Evolutionary conservation across 1,140 invertebrate genomes (phyloP).

Genomic region (Drosophila ironensis): DNA sequence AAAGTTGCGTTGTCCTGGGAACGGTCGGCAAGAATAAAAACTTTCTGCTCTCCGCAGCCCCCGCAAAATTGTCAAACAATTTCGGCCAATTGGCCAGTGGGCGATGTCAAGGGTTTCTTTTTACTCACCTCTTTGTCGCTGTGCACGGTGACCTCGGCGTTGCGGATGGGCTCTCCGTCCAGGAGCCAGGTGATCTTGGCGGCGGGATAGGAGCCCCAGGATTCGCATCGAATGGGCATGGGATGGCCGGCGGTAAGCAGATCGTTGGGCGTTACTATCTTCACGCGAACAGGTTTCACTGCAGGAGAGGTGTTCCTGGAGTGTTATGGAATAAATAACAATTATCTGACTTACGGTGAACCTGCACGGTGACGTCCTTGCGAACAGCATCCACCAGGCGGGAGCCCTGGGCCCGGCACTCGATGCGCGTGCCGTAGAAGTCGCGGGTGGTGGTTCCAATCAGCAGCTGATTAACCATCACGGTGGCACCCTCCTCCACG

Average conservation of each 20-base stretch:
- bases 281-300: conserved; percentile 89
- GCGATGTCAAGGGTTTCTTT: background rate
- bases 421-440: conserved; percentile 85
- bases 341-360: conserved; percentile 85
- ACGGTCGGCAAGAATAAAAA: conserved; percentile 18
- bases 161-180: conserved; percentile 85
- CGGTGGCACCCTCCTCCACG: conserved; percentile 83
- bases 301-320: too few relatives aligned
- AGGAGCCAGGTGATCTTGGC: conserved; percentile 88
- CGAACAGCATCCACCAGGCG: conserved; percentile 83
- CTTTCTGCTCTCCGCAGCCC: conserved; percentile 5
- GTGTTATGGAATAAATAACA: too few relatives aligned
- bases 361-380: conserved; percentile 85
- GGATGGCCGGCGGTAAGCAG: conserved; percentile 85
- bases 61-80: conserved; percentile 35
- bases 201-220: conserved; percentile 88
- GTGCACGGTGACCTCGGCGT: conserved; percentile 80
- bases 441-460: conserved; percentile 85
- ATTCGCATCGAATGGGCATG: conserved; percentile 86
- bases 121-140: conserved; percentile 77
- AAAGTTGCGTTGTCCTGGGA: conserved; percentile 51
- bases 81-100: conserved; percentile 32
- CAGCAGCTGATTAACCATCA: conserved; percentile 87
- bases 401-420: conserved; percentile 88
- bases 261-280: conserved; percentile 85